Evolutionary conservation across 1,140 invertebrate species (phyloP).

Genomic region (Drosophila cardini): DNA sequence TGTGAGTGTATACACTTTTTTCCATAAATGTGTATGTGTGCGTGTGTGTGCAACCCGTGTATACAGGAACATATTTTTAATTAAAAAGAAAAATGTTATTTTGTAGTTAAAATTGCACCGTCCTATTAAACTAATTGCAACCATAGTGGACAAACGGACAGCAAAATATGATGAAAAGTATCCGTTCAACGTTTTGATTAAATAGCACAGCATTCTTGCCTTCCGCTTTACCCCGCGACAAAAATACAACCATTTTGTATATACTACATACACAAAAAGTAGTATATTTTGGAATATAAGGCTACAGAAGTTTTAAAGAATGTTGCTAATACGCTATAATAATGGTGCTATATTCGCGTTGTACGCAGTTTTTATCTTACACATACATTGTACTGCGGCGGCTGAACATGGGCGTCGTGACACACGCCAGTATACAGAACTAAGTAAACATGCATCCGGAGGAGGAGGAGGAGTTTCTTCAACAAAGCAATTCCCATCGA

Average conservation of each 20-base stretch:
- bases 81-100: neutral
- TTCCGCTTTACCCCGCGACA: slow-evolving; percentile 1
- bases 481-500: slow-evolving; percentile 43
- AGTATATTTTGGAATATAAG: slow-evolving; percentile 3
- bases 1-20: slow-evolving; percentile 43
- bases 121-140: neutral
- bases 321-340: slow-evolving; percentile 6
- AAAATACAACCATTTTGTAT: slow-evolving; percentile 25
- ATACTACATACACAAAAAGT: neutral
- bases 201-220: neutral
- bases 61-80: neutral
- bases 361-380: neutral
- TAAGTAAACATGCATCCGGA: neutral
- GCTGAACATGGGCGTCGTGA: slow-evolving; percentile 1
- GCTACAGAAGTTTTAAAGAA: slow-evolving; percentile 7
- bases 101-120: neutral
- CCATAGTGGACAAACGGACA: neutral
- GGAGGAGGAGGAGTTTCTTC: too few relatives aligned
- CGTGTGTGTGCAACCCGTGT: slow-evolving; percentile 17
- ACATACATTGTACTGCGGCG: neutral
- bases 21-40: slow-evolving; percentile 9
- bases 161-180: slow-evolving; percentile 19
- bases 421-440: neutral
- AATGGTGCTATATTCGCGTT: neutral
- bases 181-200: slow-evolving; percentile 2